phyloP scores from a whole-genome alignment of 1,140 invertebrate species.

The Dendroctonus ponderosae region DNA sequence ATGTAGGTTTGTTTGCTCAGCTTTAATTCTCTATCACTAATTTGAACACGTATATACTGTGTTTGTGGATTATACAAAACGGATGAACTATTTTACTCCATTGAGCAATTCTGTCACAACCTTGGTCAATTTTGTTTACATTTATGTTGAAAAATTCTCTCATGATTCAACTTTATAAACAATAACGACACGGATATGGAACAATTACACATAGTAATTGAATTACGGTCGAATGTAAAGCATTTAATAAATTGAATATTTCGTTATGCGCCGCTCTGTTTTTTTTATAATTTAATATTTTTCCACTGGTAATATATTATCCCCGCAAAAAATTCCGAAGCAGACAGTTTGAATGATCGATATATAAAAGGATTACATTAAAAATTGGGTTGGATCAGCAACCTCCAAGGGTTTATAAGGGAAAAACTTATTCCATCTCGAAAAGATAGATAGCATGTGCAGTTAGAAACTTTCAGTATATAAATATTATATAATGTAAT shows the following conservation, averaged over 20 bases:
- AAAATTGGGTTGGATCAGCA: conserved; percentile 21
- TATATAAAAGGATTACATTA: conserved; percentile 28
- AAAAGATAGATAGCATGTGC: too few species aligned
- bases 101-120: not conserved
- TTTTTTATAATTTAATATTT: conserved; percentile 24
- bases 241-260: conserved; percentile 29
- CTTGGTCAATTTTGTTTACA: too few species aligned
- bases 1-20: conserved; percentile 18
- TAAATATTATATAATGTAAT: too few species aligned
- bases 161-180: not conserved
- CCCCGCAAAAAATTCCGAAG: conserved; percentile 14
- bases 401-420: not conserved
- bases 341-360: conserved; percentile 28
- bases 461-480: too few species aligned
- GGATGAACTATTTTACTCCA: conserved; percentile 9
- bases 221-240: conserved; percentile 17
- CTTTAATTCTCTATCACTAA: conserved; percentile 18
- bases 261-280: conserved; percentile 13
- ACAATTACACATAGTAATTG: conserved; percentile 22
- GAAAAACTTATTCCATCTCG: too few species aligned
- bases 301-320: conserved; percentile 25
- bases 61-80: conserved; percentile 9
- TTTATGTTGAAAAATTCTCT: too few species aligned
- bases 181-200: conserved; percentile 12
- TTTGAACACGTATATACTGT: conserved; percentile 15